A percentile compares a stretch with the other conserved stretches of the same genome.
Evolutionary conservation across 2,797 vertebrate genomes (phyloP).

Genomic region (Propithecus deckenii): DNA sequence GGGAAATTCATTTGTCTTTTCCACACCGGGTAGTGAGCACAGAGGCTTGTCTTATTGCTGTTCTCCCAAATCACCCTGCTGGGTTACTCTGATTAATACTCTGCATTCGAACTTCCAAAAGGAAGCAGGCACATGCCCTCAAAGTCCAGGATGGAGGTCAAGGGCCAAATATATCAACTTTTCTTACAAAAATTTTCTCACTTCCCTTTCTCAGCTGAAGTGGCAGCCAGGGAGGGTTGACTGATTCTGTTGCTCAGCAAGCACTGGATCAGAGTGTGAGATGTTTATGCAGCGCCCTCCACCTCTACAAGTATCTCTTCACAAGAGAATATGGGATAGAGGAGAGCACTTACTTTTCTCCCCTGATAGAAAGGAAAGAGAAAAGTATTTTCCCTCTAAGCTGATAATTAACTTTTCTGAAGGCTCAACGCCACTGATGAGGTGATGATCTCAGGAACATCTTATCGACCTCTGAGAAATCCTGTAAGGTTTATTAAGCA

Average conservation of each 20-base stretch:
- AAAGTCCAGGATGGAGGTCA: neutral
- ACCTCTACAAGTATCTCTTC: neutral
- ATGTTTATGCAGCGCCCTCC: neutral
- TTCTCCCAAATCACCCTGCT: neutral
- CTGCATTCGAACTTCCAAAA: neutral
- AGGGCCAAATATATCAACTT: neutral
- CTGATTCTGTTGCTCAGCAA: neutral
- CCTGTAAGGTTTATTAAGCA: neutral
- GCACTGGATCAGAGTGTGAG: neutral
- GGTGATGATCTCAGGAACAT: neutral
- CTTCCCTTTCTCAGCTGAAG: neutral
- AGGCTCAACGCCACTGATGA: neutral
- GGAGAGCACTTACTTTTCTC: neutral
- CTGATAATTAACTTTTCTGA: constrained; percentile 37
- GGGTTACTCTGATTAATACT: neutral
- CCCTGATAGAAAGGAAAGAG: neutral
- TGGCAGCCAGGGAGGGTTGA: too few relatives aligned
- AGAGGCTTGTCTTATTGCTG: neutral
- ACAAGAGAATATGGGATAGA: neutral
- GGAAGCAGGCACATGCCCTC: neutral
- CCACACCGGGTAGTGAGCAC: too few relatives aligned
- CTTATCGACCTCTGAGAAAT: neutral
- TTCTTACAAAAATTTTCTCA: neutral
- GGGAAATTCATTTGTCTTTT: neutral
- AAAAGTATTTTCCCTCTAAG: constrained; percentile 14